Conservation (phyloP, 2,113 vertebrate genomes). For the Myotis yumanensis region DNA sequence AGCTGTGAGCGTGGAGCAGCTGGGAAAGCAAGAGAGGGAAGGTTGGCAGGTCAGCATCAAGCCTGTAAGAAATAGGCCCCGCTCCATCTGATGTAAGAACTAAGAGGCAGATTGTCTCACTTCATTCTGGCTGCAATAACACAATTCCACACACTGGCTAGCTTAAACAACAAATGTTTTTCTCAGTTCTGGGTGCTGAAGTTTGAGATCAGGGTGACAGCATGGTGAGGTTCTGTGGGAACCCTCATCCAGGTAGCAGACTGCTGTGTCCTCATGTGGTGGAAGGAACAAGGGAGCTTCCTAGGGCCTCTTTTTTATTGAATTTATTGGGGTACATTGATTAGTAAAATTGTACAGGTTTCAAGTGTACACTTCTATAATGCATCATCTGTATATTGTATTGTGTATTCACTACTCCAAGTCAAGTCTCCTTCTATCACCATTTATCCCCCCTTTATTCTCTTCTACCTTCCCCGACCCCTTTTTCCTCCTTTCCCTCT, state of each 20-base stretch:
- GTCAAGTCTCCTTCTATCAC: neutral
- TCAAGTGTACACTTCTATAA: neutral
- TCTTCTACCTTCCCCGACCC: neutral
- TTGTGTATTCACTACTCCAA: neutral
- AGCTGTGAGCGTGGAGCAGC: neutral
- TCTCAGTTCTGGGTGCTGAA: neutral
- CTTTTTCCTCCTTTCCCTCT: neutral
- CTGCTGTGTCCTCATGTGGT: neutral
- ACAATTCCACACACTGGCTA: neutral
- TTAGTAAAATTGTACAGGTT: neutral
- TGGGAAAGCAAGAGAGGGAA: neutral
- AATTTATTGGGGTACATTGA: neutral
- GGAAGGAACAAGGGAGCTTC: neutral
- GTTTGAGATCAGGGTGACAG: neutral
- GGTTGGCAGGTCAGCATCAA: neutral
- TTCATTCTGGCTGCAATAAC: neutral
- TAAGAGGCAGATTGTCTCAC: neutral
- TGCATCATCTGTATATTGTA: neutral
- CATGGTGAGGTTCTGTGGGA: neutral
- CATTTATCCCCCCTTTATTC: neutral
- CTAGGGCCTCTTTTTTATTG: neutral
- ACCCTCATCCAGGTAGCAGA: neutral
- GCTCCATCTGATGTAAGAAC: too few species aligned
- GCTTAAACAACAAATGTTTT: neutral
- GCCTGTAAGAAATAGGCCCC: neutral